Conservation (phyloP, 92 coral and sea anemone species). For the Isaurus tuberculatus region DNA sequence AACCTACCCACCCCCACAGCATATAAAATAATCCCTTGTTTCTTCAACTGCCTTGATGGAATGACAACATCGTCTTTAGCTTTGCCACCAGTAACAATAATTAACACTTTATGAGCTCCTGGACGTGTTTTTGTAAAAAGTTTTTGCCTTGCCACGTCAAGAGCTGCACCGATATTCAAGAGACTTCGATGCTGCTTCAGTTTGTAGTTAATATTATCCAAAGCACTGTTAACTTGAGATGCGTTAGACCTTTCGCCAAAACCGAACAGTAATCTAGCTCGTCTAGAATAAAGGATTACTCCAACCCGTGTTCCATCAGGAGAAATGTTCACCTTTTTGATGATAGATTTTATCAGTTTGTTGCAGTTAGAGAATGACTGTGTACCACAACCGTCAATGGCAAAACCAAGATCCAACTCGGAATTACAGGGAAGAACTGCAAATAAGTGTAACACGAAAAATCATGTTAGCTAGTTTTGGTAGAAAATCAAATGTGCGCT, state of each 20-base stretch:
- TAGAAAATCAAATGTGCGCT: too few species aligned
- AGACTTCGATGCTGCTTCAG: constrained; percentile 16
- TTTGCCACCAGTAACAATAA: constrained; percentile 69
- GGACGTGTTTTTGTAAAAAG: constrained; percentile 64
- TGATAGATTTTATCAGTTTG: constrained; percentile 58
- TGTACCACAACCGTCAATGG: constrained; percentile 72
- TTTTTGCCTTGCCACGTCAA: constrained; percentile 51
- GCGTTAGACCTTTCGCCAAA: constrained; percentile 50
- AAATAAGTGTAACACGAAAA: background rate
- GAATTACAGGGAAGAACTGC: constrained; percentile 46
- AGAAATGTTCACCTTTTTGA: constrained; percentile 52
- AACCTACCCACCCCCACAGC: constrained; percentile 67
- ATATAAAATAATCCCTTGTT: constrained; percentile 56
- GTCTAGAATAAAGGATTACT: constrained; percentile 59
- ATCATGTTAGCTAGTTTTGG: too few species aligned
- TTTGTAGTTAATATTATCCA: constrained; percentile 52
- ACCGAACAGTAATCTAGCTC: constrained; percentile 61
- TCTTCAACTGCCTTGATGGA: constrained; percentile 61
- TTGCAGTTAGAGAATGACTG: constrained; percentile 51
- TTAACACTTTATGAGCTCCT: constrained; percentile 55
- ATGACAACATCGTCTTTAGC: constrained; percentile 59
- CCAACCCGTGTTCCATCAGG: constrained; percentile 64
- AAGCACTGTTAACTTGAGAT: constrained; percentile 43
- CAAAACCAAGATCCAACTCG: constrained; percentile 63
- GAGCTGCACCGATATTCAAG: constrained; percentile 68